These are phyloP conservation scores for Drepana falcataria DNA, from an alignment of 2,888 invertebrate species.

Conservation along the genomic window DNA sequence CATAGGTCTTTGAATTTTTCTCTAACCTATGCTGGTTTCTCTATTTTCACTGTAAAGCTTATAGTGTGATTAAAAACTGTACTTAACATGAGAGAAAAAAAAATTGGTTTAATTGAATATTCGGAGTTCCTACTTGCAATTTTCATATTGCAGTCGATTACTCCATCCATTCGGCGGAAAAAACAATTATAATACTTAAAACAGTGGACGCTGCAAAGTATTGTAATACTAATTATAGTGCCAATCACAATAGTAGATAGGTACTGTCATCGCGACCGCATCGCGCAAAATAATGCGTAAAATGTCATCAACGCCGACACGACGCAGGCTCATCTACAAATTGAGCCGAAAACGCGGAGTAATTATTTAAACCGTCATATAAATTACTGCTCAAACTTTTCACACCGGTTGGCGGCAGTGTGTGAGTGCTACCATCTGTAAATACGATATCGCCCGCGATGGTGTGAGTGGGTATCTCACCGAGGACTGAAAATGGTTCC, in stretches of 20 bases:
- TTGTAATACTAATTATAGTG: not conserved
- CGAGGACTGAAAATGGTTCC: slow-evolving; percentile 72
- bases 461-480: slow-evolving; percentile 49
- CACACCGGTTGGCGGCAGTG: slow-evolving; percentile 44
- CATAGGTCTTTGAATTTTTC: no score
- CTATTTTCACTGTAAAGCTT: no score
- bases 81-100: no score
- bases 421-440: slow-evolving; percentile 41
- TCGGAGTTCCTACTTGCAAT: no score
- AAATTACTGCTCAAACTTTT: slow-evolving; percentile 78
- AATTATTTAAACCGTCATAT: slow-evolving; percentile 79
- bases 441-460: slow-evolving; percentile 22
- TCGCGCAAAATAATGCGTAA: slow-evolving; percentile 44
- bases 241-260: not conserved
- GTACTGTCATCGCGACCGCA: slow-evolving; percentile 21
- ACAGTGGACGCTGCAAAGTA: not conserved
- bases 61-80: no score
- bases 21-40: no score
- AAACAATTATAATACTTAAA: no score
- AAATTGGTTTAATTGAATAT: no score
- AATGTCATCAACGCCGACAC: slow-evolving; percentile 59
- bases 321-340: slow-evolving; percentile 70
- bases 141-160: no score
- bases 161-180: no score
- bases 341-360: slow-evolving; percentile 76